Evolutionary conservation across 2,888 invertebrate species (phyloP), one percentile per base, ranked within the genome.

Genomic region (Synanthedon vespiformis): DNA sequence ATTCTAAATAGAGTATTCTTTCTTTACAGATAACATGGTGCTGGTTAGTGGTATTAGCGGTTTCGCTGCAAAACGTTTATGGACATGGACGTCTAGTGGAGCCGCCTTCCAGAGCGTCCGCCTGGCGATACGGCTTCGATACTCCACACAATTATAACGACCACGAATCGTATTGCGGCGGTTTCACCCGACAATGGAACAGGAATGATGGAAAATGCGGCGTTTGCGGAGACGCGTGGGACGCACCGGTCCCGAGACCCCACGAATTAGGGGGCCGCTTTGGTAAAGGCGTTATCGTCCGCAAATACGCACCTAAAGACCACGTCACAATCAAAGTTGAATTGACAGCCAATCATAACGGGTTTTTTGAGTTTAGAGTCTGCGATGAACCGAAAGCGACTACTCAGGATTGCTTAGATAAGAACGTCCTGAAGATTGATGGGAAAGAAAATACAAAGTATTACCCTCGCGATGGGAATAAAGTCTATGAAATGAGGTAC

Each of bases 71-170:
- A 40, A 66, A 68, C 6, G 90, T 88, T 50, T 76, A 75, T 57
- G 90, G 90, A 12, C 94, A 94, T 76, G 94, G 94, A 40, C 88
- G 94, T 64, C 89, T 94, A 55, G 92, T 95, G 54, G 95, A 96
- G 70, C 96, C 96, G 0, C 95, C 96, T 1, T 95, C 95, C 51
- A 88, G 96, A 56, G 94, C 95, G 5, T 93, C 94, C 1, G 95
- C 95, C 67, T 96, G 95, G 95, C 90, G 95, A 59, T 95, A 92
- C 78, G 96, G 95, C 54, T 96, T 96, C 77, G 90, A 92, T 72
- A 95, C 95, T 1, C 95, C 95, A 1, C 93, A 93, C 67, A 94
- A 96, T 77, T 96, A 95, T 82, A 95, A 96, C 74, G 96, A 96
- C 78, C 93, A 95, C 72, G 95, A 96, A 70, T 88, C 93, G 4